Conservation (phyloP, 2,113 vertebrate species). For the Notiomystis cincta region DNA sequence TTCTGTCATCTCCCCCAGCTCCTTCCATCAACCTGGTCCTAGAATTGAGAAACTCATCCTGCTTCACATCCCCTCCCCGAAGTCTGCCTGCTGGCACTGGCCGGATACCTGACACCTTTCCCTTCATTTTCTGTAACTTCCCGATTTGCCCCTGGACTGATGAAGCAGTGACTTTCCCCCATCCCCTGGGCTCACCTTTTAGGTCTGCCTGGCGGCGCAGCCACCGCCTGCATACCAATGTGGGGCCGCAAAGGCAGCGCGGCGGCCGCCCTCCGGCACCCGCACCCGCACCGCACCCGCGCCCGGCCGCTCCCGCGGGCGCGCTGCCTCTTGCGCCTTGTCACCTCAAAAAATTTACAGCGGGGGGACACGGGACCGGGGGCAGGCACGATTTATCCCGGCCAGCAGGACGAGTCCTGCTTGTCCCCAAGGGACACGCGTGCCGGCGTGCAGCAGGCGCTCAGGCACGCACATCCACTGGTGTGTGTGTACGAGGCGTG, state of each 20-base stretch:
- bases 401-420: not conserved
- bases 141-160: not conserved
- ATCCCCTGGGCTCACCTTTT: constrained; percentile 38
- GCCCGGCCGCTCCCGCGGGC: not conserved
- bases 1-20: not conserved
- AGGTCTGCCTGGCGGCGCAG: constrained; percentile 43
- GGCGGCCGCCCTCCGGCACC: not conserved
- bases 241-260: constrained; percentile 19
- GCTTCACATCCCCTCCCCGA: not conserved
- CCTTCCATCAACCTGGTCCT: not conserved
- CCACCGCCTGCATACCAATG: constrained; percentile 55
- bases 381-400: not conserved
- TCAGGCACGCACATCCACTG: not conserved
- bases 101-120: not conserved
- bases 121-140: not conserved
- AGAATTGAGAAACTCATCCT: not conserved
- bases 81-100: not conserved
- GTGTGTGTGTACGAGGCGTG: not conserved
- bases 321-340: not conserved
- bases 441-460: not conserved
- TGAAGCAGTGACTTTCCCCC: not conserved
- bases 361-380: not conserved
- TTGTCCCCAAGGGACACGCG: not conserved
- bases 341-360: not conserved
- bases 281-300: not conserved